Base-by-base conservation (phyloP, 2,113 vertebrate species). In the Anseranas semipalmata region DNA sequence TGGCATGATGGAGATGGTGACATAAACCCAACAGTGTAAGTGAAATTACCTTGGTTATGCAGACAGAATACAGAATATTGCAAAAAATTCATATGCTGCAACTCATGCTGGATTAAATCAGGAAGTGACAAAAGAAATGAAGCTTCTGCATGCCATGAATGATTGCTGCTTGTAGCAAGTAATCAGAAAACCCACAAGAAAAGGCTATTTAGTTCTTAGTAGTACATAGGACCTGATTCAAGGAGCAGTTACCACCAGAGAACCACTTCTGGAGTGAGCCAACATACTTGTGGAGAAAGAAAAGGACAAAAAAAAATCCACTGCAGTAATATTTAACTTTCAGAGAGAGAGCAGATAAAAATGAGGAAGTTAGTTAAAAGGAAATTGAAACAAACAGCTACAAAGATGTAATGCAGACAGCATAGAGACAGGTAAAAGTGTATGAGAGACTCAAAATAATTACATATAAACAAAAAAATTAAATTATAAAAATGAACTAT, bases 321-420 rank as follows among this genome's bases (percentile, higher is more conserved):
- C n/a, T 60, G 78, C 58, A 85, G 78, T 56, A 90, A 81, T 75
- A 74, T 46, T 81, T 89, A 85, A 93, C 24, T 82, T 95, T 24
- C 43, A 85, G 67, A 83, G 35, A 90, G 55, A 0, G 1, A 85
- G 78, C 43, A 91, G 73, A 76, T 25, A 48, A 79, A 95, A 93
- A 60, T 10, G 12, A 85, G 30, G 43, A 88, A 80, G 62, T 63
- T 82, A 79, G 62, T 91, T 78, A 79, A 87, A 77, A 74, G n/a
- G 25, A 80, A 87, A 87, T 41, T 15, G 11, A 84, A 74, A 93
- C 89, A 37, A 96, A 72, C 66, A 93, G 63, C 53, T 84, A 73
- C 86, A 90, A 88, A 55, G 35, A 72, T 83, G 24, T 65, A 84
- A 79, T 39, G 59, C 43, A 83, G 79, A 85, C 33, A 91, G 67